Evolutionary conservation across 2,797 vertebrate genomes (phyloP).

Genomic region (Crotalus adamanteus): DNA sequence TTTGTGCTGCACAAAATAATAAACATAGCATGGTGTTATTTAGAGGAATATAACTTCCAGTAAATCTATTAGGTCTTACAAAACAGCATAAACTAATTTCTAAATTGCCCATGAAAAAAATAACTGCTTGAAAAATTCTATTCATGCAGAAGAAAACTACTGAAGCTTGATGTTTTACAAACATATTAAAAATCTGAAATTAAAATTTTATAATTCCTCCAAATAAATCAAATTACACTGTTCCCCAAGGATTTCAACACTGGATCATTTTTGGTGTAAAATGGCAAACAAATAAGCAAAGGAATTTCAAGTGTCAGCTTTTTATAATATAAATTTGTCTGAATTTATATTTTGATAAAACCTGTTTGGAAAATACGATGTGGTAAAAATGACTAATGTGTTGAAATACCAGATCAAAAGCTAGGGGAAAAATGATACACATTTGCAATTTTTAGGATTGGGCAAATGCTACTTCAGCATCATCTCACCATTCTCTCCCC

Average conservation of each 20-base stretch:
- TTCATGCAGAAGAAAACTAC: slow-evolving; percentile 48
- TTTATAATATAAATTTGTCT: slow-evolving; percentile 29
- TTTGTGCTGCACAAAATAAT: neutral
- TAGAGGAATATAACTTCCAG: neutral
- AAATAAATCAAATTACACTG: neutral
- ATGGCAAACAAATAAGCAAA: slow-evolving; percentile 12
- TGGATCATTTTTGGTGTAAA: slow-evolving; percentile 63
- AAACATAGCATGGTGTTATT: neutral
- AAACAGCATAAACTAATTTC: slow-evolving; percentile 7
- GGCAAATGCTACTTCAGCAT: neutral
- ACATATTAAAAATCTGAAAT: slow-evolving; percentile 46
- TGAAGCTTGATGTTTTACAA: slow-evolving; percentile 40
- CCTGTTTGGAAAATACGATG: slow-evolving; percentile 21
- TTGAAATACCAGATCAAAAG: neutral
- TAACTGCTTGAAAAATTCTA: slow-evolving; percentile 46
- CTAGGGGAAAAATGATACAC: neutral
- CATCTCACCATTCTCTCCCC: neutral
- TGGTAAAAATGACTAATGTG: slow-evolving; percentile 9
- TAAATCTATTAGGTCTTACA: slow-evolving; percentile 14
- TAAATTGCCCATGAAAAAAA: slow-evolving; percentile 46
- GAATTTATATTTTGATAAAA: slow-evolving; percentile 23
- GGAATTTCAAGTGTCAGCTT: neutral
- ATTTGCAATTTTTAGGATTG: neutral
- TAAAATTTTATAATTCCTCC: slow-evolving; percentile 51
- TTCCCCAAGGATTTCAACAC: slow-evolving; percentile 69